Evolutionary conservation across 1,140 invertebrate species (phyloP), one percentile per base, ranked within the genome.

Genomic region (Dinothrombium tinctorium): DNA sequence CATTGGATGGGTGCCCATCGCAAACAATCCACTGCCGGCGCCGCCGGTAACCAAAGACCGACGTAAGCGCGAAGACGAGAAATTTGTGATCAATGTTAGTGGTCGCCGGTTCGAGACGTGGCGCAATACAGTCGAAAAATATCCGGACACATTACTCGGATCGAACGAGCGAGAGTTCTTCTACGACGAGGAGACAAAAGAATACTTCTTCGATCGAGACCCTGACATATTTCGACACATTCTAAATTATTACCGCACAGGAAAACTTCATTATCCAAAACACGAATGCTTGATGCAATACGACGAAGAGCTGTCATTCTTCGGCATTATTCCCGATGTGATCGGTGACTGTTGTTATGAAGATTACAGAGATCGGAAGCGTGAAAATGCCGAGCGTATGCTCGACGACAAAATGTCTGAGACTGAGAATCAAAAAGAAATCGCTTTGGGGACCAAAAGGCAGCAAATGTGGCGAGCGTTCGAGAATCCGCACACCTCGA

Each of bases 181-280:
- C 61, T 98, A 86, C 61, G 92, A 99, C 57, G 90, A 98, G 59
- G 87, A 94, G 54, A 74, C 73, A 51, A 79, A 83, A 53, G 90
- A 98, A 59, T 99, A 98, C 61, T 98, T 98, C 66, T 98, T 99
- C 62, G 94, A 99, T 61, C 71, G 94, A 52, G 94, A 99, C 63
- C 94, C 94, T 17, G 92, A 98, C 56, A 86, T 96, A 51, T 98
- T 98, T 62, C 72, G 92, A 42, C 86, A 98, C 58, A 95, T 99
- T 53, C 69, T 99, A 44, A 96, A 95, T 58, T 99, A 95, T 56
- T 99, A 99, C 59, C 71, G 94, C 41, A 99, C 92, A 19, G 92
- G 92, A 4, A 96, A 95, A 59, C 65, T 99, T 32, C 89, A 99
- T 61, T 99, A 92, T 60, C 90, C 90, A 22, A 94, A 92, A 63